A percentile compares a stretch with the other conserved stretches of the same genome.
phyloP scores from a whole-genome alignment of 2,888 invertebrate species.

The Trichogramma dendrolimi region DNA sequence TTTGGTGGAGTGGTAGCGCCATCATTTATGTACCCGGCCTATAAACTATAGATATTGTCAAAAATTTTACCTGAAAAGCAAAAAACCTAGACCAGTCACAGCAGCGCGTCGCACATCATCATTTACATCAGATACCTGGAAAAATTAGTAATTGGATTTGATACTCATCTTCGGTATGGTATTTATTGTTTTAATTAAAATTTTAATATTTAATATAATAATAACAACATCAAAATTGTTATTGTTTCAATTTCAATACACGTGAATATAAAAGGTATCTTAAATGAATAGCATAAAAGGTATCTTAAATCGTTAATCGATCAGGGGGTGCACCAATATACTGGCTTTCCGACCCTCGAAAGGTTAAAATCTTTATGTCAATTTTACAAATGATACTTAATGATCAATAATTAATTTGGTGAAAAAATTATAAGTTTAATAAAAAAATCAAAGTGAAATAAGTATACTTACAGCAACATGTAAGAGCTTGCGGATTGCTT shows the following conservation, averaged over 20 bases:
- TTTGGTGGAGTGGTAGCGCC: too few species aligned
- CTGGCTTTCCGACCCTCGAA: neutral
- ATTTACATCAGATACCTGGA: conserved; percentile 87
- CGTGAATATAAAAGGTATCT: too few species aligned
- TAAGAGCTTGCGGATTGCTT: conserved; percentile 88
- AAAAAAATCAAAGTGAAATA: neutral
- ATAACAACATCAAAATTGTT: too few species aligned
- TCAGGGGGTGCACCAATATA: too few species aligned
- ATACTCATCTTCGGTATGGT: too few species aligned
- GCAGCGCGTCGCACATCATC: conserved; percentile 98
- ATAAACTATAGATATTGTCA: neutral
- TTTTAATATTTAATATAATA: too few species aligned
- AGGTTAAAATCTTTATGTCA: neutral
- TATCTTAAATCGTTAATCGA: too few species aligned
- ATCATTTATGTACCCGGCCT: too few species aligned
- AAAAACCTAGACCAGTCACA: conserved; percentile 96
- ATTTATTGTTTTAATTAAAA: too few species aligned
- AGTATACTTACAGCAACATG: conserved; percentile 79
- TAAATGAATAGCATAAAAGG: too few species aligned
- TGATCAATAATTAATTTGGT: neutral
- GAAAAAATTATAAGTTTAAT: neutral
- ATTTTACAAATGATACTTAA: too few species aligned
- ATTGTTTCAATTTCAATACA: too few species aligned
- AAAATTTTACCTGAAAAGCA: conserved; percentile 77
- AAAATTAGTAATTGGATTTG: conserved; percentile 18